phyloP scores from a whole-genome alignment of 2,888 invertebrate species.

The Steinernema hermaphroditum region DNA sequence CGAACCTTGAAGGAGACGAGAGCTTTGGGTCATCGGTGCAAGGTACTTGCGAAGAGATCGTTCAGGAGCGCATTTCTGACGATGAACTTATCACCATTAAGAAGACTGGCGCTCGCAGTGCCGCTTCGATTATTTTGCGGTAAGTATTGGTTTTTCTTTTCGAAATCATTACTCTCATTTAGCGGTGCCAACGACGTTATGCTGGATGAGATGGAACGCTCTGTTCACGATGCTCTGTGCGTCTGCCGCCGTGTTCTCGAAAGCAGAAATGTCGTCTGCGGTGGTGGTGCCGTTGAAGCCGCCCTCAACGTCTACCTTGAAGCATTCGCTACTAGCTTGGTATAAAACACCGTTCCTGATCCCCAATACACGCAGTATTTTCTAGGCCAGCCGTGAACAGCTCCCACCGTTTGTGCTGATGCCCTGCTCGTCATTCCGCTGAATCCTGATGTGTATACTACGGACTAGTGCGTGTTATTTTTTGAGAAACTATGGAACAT shows the following conservation, averaged over 20 bases:
- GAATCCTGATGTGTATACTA: too few relatives aligned
- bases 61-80: conserved; percentile 92
- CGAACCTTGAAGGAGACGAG: conserved; percentile 99
- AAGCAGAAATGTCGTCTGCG: conserved; percentile 88
- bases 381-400: conserved; percentile 90
- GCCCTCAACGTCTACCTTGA: conserved; percentile 96
- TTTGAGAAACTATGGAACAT: too few relatives aligned
- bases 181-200: conserved; percentile 95
- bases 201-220: conserved; percentile 99
- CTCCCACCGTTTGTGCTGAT: conserved; percentile 80
- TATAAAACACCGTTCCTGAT: neutral
- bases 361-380: conserved; percentile 22
- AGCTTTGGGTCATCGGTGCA: conserved; percentile 87
- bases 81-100: conserved; percentile 96
- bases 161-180: conserved; percentile 23
- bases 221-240: conserved; percentile 94
- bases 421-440: conserved; percentile 90
- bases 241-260: conserved; percentile 95
- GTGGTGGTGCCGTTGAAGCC: conserved; percentile 96
- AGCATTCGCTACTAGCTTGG: conserved; percentile 87
- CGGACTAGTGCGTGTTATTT: too few relatives aligned
- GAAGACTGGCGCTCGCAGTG: conserved; percentile 81
- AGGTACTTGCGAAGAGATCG: conserved; percentile 79
- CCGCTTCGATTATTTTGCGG: conserved; percentile 91
- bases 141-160: too few relatives aligned